phyloP scores from a whole-genome alignment of 92 coral and sea anemone genomes.

The Zoanthus solanderi region DNA sequence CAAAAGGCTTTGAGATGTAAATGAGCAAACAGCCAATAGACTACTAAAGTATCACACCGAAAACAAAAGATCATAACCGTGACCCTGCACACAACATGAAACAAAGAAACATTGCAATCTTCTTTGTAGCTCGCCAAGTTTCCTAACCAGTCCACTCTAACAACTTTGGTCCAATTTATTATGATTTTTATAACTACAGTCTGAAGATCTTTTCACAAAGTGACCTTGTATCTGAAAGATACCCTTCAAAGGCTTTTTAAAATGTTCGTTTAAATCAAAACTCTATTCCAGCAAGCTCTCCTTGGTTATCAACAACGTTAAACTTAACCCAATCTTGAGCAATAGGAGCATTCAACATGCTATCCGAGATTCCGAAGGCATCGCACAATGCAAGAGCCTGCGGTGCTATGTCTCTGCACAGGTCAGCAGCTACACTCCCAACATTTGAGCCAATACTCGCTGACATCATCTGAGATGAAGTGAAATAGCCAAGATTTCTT shows the following conservation, averaged over 20 bases:
- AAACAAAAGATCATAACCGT: too few relatives aligned
- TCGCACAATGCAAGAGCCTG: constrained; percentile 89
- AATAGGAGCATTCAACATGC: constrained; percentile 88
- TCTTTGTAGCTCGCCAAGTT: too few relatives aligned
- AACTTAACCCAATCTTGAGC: constrained; percentile 92
- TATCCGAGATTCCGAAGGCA: constrained; percentile 86
- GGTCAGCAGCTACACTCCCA: constrained; percentile 75
- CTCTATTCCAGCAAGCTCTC: constrained; percentile 61
- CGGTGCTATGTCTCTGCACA: constrained; percentile 81
- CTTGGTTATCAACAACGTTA: constrained; percentile 81
- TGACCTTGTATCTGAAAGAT: background rate
- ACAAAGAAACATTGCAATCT: too few relatives aligned
- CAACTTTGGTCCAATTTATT: too few relatives aligned
- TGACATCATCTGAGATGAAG: constrained; percentile 73
- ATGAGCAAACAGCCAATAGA: too few relatives aligned
- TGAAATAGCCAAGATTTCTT: constrained; percentile 81
- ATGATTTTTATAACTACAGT: too few relatives aligned
- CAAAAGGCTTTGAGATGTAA: too few relatives aligned
- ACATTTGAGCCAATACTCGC: constrained; percentile 73
- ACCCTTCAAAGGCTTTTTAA: background rate
- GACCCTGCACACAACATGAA: too few relatives aligned
- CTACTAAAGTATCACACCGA: too few relatives aligned
- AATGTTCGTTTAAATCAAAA: constrained; percentile 12
- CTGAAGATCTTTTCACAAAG: background rate
- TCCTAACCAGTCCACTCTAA: too few relatives aligned